phyloP scores from a whole-genome alignment of 2,113 vertebrate genomes.

The Grammomys surdaster region DNA sequence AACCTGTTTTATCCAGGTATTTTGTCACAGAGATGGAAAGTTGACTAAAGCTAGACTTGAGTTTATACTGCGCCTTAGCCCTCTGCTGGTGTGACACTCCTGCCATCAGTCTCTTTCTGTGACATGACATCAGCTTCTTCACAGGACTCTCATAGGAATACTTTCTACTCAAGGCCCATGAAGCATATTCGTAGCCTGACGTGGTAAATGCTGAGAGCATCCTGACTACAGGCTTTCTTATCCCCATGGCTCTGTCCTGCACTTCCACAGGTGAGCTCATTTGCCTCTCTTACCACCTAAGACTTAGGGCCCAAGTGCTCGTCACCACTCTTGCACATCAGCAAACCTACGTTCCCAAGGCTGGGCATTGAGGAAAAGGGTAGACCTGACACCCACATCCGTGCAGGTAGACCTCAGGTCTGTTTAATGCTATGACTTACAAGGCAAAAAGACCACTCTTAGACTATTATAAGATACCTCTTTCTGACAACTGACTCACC shows the following conservation, averaged over 20 bases:
- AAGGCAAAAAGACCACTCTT: neutral
- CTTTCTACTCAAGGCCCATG: neutral
- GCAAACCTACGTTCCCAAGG: neutral
- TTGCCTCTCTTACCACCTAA: neutral
- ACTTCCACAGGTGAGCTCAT: neutral
- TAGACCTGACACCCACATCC: neutral
- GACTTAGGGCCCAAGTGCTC: too few species aligned
- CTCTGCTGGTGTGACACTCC: neutral
- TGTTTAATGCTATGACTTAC: neutral
- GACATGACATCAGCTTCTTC: neutral
- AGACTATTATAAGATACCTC: neutral
- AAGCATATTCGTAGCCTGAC: neutral
- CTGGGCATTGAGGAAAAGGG: neutral
- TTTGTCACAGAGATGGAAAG: neutral
- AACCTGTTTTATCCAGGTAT: neutral
- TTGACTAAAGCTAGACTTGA: neutral
- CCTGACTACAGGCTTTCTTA: neutral
- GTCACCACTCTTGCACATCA: neutral
- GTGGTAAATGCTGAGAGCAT: neutral
- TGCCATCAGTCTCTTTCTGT: neutral
- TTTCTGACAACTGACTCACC: conserved; percentile 70
- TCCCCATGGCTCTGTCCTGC: neutral
- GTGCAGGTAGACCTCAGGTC: neutral
- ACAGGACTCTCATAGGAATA: neutral
- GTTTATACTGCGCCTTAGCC: neutral